Percentiles rank a stretch among this genome's conserved stretches.
Evolutionary conservation across 2,797 vertebrate species (phyloP).

Genomic region (Rhinatrema bivittatum): DNA sequence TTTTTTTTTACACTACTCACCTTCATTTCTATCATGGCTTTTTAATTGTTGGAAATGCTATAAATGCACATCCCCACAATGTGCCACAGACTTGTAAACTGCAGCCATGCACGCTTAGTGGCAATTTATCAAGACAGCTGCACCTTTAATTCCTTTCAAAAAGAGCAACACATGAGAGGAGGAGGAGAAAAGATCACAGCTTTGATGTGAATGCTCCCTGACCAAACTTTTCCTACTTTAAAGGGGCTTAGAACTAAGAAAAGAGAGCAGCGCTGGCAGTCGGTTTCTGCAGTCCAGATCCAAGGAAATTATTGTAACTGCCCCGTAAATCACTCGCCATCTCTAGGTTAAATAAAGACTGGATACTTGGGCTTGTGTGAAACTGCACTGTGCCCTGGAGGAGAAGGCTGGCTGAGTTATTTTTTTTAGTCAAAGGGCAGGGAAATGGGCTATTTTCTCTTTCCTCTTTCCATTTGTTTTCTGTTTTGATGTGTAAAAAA

Average conservation of each 20-base stretch:
- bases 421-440: neutral
- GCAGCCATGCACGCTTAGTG: neutral
- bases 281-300: neutral
- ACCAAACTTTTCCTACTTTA: conserved; percentile 9
- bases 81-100: neutral
- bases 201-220: neutral
- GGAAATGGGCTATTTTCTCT: neutral
- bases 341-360: conserved; percentile 1
- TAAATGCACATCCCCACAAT: neutral
- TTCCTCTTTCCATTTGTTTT: neutral
- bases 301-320: neutral
- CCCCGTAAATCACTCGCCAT: neutral
- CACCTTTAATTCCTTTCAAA: neutral
- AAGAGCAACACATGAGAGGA: neutral
- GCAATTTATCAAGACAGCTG: neutral
- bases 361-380: neutral
- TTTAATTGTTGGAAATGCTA: neutral
- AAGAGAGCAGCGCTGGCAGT: too few relatives aligned
- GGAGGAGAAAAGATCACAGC: neutral
- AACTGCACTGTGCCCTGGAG: neutral
- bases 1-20: neutral
- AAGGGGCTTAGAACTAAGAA: neutral
- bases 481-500: conserved; percentile 6
- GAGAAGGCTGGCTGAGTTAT: neutral
- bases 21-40: neutral